Evolutionary conservation across 2,888 invertebrate species (phyloP), one percentile per base, ranked within the genome.

Genomic region (Apocheima hispidaria): DNA sequence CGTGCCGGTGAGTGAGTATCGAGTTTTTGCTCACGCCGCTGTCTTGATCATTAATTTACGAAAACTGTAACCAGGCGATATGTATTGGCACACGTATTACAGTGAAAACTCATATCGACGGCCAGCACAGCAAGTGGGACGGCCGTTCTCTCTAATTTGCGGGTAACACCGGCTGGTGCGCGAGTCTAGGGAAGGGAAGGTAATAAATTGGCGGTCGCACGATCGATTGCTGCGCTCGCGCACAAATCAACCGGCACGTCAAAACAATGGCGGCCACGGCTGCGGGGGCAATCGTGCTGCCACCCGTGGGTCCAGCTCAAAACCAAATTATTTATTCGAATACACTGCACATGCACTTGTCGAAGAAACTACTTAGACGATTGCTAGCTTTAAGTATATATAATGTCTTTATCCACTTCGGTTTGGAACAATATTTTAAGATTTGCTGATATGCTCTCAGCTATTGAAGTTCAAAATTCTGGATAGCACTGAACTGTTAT

Each of bases 201-300:
- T 79, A 81, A 87, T 89, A 88, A 89, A 88, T 88, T 83, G 86
- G 79, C 79, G 73, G 68, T 66, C 75, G 72, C 73, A 73, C 79
- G 82, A 87, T 87, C 84, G 86, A 88, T 86, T 82, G 82, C 71
- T 78, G 82, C 83, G 82, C 82, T 75, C 75, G 87, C 84, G 87
- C 88, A 86, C 87, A 89, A 89, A 89, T 90, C 90, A 88, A 84
- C 84, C 78, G 82, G 78, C 78, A 84, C 84, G 88, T 88, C 87
- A 85, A 84, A 86, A 84, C 87, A 85, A 86, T 86, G 83, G 82
- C 82, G 82, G 79, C 73, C 70, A 78, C 78, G 78, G 84, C 86
- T 88, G 87, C 86, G 84, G 87, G 84, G 86, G 87, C 84, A 84
- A 84, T 86, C 85, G 86, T 88, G 84, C 82, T 81, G 75, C 82